Base-by-base conservation (phyloP, 2,797 vertebrate species). In the Lateolabrax maculatus region DNA sequence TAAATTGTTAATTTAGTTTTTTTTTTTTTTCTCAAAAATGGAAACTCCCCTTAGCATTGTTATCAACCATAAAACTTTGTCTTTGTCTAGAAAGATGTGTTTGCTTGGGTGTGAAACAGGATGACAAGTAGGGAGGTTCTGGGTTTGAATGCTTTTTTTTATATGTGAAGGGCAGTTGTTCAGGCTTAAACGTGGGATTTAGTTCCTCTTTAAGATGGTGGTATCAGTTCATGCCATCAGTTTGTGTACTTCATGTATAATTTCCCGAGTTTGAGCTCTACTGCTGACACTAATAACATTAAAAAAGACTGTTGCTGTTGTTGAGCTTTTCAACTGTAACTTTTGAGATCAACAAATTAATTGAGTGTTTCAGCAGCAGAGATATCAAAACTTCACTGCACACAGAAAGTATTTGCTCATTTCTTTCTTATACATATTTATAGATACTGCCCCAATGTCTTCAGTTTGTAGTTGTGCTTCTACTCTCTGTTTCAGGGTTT, bases 401-500 rank as follows among this genome's bases (percentile, higher is more conserved):
- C 6, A 34, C 15, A 55, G 11, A 48, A 49, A 18, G 19, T n/a
- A 29, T 57, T 29, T 36, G 13, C 48, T 51, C 6, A 57, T 46
- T 44, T 63, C 31, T 63, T 68, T 18, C 23, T 74, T 71, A 2
- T 27, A 37, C 18, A 41, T 18, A 39, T 64, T 15, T 21, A n/a
- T 11, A 41, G 18, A 36, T 39, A 27, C 13, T 41, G 15, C 13
- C 5, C 19, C 29, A 52, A 2, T 44, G 10, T 21, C 8, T n/a
- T 25, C 41, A 62, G 7, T 39, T 46, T 68, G 13, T 16, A 62
- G 1, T 19, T 53, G 1, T 74, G 41, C 56, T 37, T 61, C 34
- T 60, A 51, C 57, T 46, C 16, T 75, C 19, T 75, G 7, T 48
- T 83, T 57, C 83, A 99, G 98, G 84, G 85, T 89, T 39, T 73